phyloP scores from a whole-genome alignment of 2,113 vertebrate genomes.

The Corvus moneduloides region DNA sequence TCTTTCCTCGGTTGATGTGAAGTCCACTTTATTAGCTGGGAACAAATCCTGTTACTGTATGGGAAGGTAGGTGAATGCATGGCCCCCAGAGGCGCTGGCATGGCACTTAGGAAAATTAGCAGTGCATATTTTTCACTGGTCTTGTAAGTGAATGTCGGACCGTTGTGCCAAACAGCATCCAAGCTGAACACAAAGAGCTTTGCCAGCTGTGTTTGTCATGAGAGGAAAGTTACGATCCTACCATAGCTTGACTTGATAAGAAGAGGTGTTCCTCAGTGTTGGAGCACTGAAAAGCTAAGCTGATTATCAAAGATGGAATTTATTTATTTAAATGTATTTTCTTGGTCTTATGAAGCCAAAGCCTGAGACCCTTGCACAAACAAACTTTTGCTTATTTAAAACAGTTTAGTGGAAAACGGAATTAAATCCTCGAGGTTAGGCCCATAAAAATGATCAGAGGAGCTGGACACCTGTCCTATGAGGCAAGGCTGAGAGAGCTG shows the following conservation, averaged over 20 bases:
- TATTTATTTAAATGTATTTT: constrained; percentile 1
- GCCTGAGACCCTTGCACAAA: neutral
- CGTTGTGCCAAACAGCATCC: constrained; percentile 15
- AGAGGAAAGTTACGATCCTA: neutral
- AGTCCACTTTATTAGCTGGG: neutral
- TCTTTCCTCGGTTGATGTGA: neutral
- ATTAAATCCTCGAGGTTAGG: neutral
- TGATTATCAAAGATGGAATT: neutral
- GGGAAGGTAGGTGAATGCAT: neutral
- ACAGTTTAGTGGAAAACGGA: neutral
- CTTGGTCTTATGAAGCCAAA: neutral
- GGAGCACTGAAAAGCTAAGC: neutral
- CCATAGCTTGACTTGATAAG: neutral
- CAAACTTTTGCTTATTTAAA: neutral
- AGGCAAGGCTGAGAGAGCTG: neutral
- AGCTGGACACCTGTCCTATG: neutral
- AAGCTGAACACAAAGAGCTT: constrained; percentile 4
- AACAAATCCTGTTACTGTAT: constrained; percentile 14
- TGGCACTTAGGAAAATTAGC: constrained; percentile 59
- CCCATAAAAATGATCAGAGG: neutral
- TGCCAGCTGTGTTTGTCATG: neutral
- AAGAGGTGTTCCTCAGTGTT: neutral
- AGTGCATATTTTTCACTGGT: constrained; percentile 29
- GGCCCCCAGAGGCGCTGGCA: neutral
- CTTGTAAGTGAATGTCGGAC: constrained; percentile 24